Evolutionary conservation across 2,113 vertebrate species (phyloP).

Genomic region (Gnathonemus longibarbis): DNA sequence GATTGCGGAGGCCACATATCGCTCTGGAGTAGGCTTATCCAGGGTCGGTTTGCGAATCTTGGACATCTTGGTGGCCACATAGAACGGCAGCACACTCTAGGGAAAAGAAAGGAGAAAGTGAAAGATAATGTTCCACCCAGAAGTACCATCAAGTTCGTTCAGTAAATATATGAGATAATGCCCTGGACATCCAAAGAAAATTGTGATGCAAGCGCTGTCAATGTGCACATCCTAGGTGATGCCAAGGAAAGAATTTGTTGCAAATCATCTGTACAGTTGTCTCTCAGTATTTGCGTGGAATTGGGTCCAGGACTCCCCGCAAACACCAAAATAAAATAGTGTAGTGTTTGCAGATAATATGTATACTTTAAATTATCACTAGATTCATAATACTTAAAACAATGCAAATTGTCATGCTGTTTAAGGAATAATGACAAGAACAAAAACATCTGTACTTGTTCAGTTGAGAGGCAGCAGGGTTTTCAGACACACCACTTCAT

Average conservation of each 20-base stretch:
- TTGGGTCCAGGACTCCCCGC: not conserved
- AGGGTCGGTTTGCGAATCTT: slow-evolving; percentile 75
- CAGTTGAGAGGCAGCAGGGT: not conserved
- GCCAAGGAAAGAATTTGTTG: not conserved
- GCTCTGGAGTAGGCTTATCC: slow-evolving; percentile 71
- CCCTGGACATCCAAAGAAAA: not conserved
- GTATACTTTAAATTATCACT: not conserved
- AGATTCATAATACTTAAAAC: not conserved
- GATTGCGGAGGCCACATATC: slow-evolving; percentile 74
- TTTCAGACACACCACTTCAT: not conserved
- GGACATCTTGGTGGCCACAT: slow-evolving; percentile 81
- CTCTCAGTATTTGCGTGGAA: not conserved
- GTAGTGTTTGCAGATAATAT: not conserved
- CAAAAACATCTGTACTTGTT: not conserved
- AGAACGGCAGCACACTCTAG: slow-evolving; percentile 84
- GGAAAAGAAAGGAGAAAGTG: not conserved
- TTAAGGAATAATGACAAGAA: not conserved
- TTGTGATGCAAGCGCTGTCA: not conserved
- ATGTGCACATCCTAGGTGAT: not conserved
- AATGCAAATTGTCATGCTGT: not conserved
- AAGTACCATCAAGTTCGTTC: not conserved
- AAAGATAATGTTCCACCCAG: not conserved
- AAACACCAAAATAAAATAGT: not conserved
- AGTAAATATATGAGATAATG: not conserved
- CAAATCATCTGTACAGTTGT: not conserved